Percentiles rank a stretch among this genome's conserved stretches.
Evolutionary conservation across 92 coral and sea anemone species (phyloP).

Genomic region (Porites rus): DNA sequence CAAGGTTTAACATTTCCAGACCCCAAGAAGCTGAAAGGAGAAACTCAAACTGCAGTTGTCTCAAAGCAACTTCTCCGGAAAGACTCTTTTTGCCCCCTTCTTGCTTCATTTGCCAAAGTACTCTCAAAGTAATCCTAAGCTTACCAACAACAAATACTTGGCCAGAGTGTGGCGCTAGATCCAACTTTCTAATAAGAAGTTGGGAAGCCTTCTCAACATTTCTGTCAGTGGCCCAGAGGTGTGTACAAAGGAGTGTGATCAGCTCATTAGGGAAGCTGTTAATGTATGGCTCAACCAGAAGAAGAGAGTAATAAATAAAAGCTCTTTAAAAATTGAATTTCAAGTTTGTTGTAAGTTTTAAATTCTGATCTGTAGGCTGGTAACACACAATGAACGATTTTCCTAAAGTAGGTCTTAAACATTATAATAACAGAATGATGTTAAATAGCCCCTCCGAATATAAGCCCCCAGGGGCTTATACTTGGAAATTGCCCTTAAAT

Average conservation of each 20-base stretch:
- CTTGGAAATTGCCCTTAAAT: no score
- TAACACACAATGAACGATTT: no score
- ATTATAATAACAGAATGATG: no score
- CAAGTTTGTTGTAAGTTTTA: no score
- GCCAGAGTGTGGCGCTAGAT: slow-evolving; percentile 40
- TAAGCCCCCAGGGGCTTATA: no score
- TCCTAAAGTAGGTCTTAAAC: no score
- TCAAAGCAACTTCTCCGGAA: slow-evolving; percentile 5
- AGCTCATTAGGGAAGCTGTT: slow-evolving; percentile 43
- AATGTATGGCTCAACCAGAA: slow-evolving; percentile 42
- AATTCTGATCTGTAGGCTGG: no score
- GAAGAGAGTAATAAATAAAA: not conserved
- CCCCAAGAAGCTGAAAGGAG: slow-evolving; percentile 30
- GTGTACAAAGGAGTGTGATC: slow-evolving; percentile 43
- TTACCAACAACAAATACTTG: slow-evolving; percentile 53
- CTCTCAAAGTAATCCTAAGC: slow-evolving; percentile 14
- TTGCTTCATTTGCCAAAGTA: not conserved
- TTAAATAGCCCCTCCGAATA: no score
- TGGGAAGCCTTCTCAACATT: slow-evolving; percentile 50
- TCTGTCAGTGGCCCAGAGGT: slow-evolving; percentile 50
- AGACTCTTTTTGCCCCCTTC: slow-evolving; percentile 22
- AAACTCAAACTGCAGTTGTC: slow-evolving; percentile 35
- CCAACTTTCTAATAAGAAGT: slow-evolving; percentile 37
- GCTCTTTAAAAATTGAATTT: no score
- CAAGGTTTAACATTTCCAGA: not conserved